phyloP scores from a whole-genome alignment of 37 sponge, comb jelly and placozoan genomes.

The Halichondria panicea region DNA sequence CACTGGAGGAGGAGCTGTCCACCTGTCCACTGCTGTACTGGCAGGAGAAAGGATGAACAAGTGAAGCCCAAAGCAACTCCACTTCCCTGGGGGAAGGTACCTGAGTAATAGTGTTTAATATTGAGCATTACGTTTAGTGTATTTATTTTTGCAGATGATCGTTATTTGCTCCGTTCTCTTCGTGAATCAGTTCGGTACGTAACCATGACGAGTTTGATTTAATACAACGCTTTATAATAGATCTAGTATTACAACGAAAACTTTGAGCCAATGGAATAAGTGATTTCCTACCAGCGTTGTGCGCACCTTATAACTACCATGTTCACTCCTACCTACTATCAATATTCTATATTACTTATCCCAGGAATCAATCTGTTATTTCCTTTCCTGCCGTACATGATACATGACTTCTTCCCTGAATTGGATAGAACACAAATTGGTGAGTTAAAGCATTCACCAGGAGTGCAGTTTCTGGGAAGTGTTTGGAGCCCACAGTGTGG shows the following conservation, averaged over 20 bases:
- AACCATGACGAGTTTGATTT: too few relatives aligned
- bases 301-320: not conserved
- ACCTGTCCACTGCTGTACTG: too few relatives aligned
- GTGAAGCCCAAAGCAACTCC: conserved; percentile 52
- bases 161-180: conserved; percentile 33
- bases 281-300: not conserved
- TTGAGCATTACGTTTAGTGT: too few relatives aligned
- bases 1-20: too few relatives aligned
- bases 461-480: too few relatives aligned
- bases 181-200: conserved; percentile 55
- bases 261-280: not conserved
- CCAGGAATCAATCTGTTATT: conserved; percentile 79
- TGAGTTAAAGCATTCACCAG: too few relatives aligned
- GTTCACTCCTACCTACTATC: not conserved
- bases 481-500: too few relatives aligned
- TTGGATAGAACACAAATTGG: conserved; percentile 72
- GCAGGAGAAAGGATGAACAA: too few relatives aligned
- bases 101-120: not conserved
- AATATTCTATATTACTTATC: not conserved
- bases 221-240: too few relatives aligned
- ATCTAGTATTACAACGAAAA: too few relatives aligned
- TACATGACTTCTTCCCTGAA: conserved; percentile 89
- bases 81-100: conserved; percentile 37
- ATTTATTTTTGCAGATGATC: conserved; percentile 12
- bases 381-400: conserved; percentile 90